phyloP scores from a whole-genome alignment of 2,797 vertebrate species.

The Sebastes melanostomus region DNA sequence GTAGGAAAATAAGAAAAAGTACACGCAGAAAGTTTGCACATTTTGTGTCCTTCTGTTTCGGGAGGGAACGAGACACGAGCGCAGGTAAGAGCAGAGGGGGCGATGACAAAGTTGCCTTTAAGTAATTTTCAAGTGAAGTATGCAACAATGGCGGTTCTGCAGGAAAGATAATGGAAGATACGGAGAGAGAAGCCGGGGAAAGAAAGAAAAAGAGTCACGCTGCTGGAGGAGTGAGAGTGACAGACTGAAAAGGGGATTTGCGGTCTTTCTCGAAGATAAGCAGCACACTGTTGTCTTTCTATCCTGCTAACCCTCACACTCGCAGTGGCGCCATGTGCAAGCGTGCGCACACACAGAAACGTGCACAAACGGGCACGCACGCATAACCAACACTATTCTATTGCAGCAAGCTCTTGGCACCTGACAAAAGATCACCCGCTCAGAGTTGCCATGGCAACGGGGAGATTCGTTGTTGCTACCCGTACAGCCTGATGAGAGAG shows the following conservation, averaged over 20 bases:
- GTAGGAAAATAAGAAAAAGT: conserved; percentile 3
- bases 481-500: conserved; percentile 36
- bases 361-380: neutral
- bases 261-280: conserved; percentile 57
- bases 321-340: conserved; percentile 20
- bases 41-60: conserved; percentile 15
- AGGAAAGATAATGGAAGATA: conserved; percentile 33
- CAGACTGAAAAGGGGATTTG: conserved; percentile 66
- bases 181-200: conserved; percentile 15
- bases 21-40: conserved; percentile 5
- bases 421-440: conserved; percentile 75
- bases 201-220: conserved; percentile 23
- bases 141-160: conserved; percentile 20
- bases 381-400: conserved; percentile 46
- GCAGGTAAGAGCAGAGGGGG: conserved; percentile 5
- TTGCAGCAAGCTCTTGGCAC: conserved; percentile 73
- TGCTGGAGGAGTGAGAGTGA: conserved; percentile 54
- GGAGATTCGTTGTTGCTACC: conserved; percentile 65
- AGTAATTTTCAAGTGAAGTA: conserved; percentile 18
- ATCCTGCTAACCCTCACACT: conserved; percentile 33
- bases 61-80: neutral
- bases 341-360: neutral
- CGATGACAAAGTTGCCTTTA: conserved; percentile 27
- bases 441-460: conserved; percentile 74
- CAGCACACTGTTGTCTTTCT: conserved; percentile 60